Percentiles rank a stretch among this genome's conserved stretches.
Conservation (phyloP, 2,113 vertebrate genomes). For the Toxotes jaculatrix region DNA sequence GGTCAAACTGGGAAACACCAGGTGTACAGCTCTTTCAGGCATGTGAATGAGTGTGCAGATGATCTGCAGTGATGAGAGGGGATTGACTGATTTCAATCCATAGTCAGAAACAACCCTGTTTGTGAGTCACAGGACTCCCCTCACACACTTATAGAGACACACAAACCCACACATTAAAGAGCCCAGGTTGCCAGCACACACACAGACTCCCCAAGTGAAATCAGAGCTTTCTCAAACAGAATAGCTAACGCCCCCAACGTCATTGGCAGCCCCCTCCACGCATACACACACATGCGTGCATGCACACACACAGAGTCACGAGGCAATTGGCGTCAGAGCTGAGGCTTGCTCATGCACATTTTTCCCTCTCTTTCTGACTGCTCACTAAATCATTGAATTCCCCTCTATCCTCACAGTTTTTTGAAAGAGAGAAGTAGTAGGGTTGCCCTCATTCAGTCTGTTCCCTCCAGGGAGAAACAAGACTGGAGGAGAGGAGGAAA, state of each 20-base stretch:
- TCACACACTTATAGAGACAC: slow-evolving; percentile 22
- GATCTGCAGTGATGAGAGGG: slow-evolving; percentile 9
- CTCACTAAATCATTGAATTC: slow-evolving; percentile 62
- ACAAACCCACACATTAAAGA: slow-evolving; percentile 45
- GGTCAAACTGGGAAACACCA: neutral
- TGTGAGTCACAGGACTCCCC: slow-evolving; percentile 59
- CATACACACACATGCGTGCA: slow-evolving; percentile 4
- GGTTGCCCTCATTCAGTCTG: slow-evolving; percentile 81
- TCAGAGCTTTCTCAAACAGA: slow-evolving; percentile 74
- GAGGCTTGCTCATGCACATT: slow-evolving; percentile 45
- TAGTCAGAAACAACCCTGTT: slow-evolving; percentile 17
- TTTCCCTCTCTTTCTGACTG: slow-evolving; percentile 20
- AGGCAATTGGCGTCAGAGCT: slow-evolving; percentile 74
- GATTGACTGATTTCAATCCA: slow-evolving; percentile 36
- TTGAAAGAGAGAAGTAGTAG: slow-evolving; percentile 45
- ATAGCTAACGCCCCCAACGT: slow-evolving; percentile 72
- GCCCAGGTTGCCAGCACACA: slow-evolving; percentile 12
- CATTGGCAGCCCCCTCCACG: slow-evolving; percentile 50
- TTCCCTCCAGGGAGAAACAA: slow-evolving; percentile 42
- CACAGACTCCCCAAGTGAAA: slow-evolving; percentile 49
- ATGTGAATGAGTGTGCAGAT: neutral
- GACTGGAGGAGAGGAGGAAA: slow-evolving; percentile 15
- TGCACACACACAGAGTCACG: slow-evolving; percentile 37
- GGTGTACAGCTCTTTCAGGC: slow-evolving; percentile 1
- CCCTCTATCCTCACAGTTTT: slow-evolving; percentile 42